Evolutionary conservation across 2,113 vertebrate genomes (phyloP).

Genomic region (Centropus unirufus): DNA sequence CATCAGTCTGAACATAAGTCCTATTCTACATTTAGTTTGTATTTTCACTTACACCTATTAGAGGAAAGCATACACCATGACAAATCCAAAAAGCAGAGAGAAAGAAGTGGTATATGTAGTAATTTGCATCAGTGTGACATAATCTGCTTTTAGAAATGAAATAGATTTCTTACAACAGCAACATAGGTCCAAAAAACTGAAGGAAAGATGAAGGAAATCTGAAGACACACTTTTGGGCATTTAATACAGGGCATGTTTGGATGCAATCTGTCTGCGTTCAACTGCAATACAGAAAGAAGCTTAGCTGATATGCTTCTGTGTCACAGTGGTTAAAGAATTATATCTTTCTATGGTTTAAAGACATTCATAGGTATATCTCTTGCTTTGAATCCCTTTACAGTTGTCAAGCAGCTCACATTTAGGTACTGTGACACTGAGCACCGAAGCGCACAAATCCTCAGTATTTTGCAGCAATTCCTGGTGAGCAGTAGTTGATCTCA

Average conservation of each 20-base stretch:
- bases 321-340: background rate
- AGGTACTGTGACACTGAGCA: background rate
- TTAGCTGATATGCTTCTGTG: background rate
- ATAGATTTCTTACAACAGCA: background rate
- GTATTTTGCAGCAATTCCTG: background rate
- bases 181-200: background rate
- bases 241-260: background rate
- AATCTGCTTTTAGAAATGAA: constrained; percentile 10
- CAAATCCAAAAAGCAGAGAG: background rate
- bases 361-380: background rate
- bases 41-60: background rate
- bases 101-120: background rate
- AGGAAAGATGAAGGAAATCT: background rate
- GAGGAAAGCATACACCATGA: background rate
- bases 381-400: background rate
- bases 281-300: background rate
- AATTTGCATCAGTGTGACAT: background rate
- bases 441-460: background rate
- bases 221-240: background rate
- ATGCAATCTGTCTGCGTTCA: background rate
- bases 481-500: background rate
- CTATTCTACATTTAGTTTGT: background rate
- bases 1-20: background rate
- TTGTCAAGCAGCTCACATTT: background rate
- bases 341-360: background rate